phyloP scores from a whole-genome alignment of 1,140 invertebrate species.

The Tetraneura akinire region DNA sequence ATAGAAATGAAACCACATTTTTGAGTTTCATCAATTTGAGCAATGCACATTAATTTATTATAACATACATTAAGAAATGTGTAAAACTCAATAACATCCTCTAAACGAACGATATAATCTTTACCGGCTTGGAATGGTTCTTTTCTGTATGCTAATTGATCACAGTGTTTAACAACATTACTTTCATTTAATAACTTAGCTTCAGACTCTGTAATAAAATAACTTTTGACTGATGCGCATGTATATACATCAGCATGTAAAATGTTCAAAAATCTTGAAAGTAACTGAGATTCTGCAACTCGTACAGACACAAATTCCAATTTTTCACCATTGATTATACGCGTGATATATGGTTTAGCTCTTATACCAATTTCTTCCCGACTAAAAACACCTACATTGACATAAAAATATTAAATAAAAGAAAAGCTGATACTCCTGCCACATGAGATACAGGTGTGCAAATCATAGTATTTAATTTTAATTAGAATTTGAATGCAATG shows the following conservation, averaged over 20 bases:
- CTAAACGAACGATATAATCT: constrained; percentile 83
- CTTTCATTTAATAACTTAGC: constrained; percentile 89
- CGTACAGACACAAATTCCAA: constrained; percentile 88
- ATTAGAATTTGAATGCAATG: too few species aligned
- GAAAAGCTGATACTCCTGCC: too few species aligned
- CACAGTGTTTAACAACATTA: constrained; percentile 88
- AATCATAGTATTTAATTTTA: too few species aligned
- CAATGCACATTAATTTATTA: constrained; percentile 70
- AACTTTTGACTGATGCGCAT: constrained; percentile 62
- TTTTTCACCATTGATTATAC: constrained; percentile 73
- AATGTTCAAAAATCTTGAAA: constrained; percentile 80
- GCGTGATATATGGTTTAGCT: background rate
- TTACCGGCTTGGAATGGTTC: constrained; percentile 86
- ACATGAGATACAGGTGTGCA: too few species aligned
- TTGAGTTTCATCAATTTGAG: constrained; percentile 67
- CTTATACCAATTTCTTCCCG: constrained; percentile 84
- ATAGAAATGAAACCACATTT: constrained; percentile 91
- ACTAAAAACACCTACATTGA: constrained; percentile 73
- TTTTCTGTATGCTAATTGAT: constrained; percentile 83
- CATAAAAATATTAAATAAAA: constrained; percentile 56
- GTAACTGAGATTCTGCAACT: constrained; percentile 83
- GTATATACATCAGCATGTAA: constrained; percentile 80
- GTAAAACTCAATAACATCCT: constrained; percentile 87
- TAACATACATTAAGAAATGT: constrained; percentile 85
- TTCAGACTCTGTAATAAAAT: constrained; percentile 89